Evolutionary conservation across 2,888 invertebrate species (phyloP).

Genomic region (Dione juno): DNA sequence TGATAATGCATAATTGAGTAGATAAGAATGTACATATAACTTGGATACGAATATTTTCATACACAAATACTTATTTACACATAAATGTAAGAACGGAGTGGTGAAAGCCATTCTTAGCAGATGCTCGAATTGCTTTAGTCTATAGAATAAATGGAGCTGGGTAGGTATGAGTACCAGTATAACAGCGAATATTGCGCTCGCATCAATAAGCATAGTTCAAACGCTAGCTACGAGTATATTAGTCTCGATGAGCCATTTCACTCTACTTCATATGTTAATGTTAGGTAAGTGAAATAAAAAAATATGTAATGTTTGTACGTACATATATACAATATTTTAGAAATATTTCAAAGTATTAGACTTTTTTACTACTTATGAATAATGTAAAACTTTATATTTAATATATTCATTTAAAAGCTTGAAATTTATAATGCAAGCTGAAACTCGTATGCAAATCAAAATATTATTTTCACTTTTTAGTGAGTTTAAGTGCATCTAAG

Average conservation of each 20-base stretch:
- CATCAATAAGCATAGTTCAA: slow-evolving; percentile 35
- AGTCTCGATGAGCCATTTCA: slow-evolving; percentile 18
- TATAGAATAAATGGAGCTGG: slow-evolving; percentile 30
- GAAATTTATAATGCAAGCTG: slow-evolving; percentile 5
- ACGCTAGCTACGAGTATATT: slow-evolving; percentile 31
- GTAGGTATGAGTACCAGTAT: slow-evolving; percentile 18
- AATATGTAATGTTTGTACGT: no score
- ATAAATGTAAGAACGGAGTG: neutral
- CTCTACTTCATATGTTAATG: neutral
- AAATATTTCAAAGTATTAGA: neutral
- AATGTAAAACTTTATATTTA: no score
- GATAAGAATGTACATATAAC: neutral
- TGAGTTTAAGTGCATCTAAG: no score
- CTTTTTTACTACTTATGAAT: neutral
- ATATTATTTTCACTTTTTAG: neutral
- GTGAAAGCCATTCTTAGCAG: slow-evolving; percentile 21
- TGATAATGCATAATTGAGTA: neutral
- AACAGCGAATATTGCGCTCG: slow-evolving; percentile 26
- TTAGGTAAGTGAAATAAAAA: neutral
- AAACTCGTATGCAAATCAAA: slow-evolving; percentile 22
- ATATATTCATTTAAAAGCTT: no score
- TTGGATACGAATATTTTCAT: neutral
- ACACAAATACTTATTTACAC: neutral
- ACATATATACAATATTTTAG: neutral
- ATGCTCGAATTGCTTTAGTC: slow-evolving; percentile 33